phyloP scores from a whole-genome alignment of 2,888 invertebrate genomes.

The Aelia acuminata region DNA sequence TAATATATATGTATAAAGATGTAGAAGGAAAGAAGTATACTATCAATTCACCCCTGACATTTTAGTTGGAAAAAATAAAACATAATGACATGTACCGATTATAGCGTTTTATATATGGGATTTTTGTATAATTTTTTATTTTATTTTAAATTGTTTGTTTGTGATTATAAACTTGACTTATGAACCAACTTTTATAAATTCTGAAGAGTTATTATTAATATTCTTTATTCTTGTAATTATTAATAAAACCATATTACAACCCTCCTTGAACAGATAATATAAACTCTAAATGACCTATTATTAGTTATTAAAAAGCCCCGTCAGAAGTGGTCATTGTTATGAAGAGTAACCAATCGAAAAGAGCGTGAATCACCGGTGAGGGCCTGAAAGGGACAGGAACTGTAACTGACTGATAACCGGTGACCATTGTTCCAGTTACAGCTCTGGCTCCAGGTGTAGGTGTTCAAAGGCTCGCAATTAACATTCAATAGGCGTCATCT shows the following conservation, averaged over 20 bases:
- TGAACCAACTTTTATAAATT: too few relatives aligned
- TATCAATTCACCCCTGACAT: too few relatives aligned
- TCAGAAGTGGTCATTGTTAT: neutral
- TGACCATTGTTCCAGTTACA: conserved; percentile 30
- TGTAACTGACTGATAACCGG: conserved; percentile 44
- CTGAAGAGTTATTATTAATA: too few relatives aligned
- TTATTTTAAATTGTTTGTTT: too few relatives aligned
- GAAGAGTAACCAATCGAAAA: conserved; percentile 11
- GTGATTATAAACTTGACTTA: too few relatives aligned
- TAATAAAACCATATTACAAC: neutral
- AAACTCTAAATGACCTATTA: neutral
- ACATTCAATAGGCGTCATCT: conserved; percentile 44
- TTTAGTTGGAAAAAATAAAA: too few relatives aligned
- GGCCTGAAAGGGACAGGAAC: conserved; percentile 17
- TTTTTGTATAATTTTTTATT: too few relatives aligned
- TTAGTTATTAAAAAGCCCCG: conserved; percentile 26
- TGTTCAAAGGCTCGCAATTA: conserved; percentile 51
- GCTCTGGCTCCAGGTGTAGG: conserved; percentile 21
- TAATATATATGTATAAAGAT: too few relatives aligned
- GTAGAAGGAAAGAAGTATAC: too few relatives aligned
- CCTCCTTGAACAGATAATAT: neutral
- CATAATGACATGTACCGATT: too few relatives aligned
- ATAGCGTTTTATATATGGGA: too few relatives aligned
- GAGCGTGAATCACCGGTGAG: conserved; percentile 6
- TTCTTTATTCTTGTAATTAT: neutral